Base-by-base conservation (phyloP, 2,888 invertebrate species). In the Chrysina gloriosa region DNA sequence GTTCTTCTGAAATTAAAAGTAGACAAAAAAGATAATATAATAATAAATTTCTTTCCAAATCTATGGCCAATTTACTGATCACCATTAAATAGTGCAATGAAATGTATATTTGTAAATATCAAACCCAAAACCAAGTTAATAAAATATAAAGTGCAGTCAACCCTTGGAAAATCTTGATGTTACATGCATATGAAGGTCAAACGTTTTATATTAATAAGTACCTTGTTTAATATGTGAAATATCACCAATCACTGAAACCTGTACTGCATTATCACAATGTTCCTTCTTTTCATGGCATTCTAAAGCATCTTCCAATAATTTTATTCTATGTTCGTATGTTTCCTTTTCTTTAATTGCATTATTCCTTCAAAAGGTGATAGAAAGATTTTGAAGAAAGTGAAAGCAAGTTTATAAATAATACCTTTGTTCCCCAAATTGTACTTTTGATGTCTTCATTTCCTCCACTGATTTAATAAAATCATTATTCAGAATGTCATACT, bases 231-330 rank as follows among this genome's bases (percentile, higher is more conserved):
- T 42, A 16, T 47, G 31, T 16, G 19, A 19, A 14, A 27, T 36
- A 11, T 63, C 52, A 11, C 31, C 19, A 65, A 67, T 45, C 1
- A 64, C 31, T 11, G 72, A 70, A 5, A 69, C 67, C 64, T 72
- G 72, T 3, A 66, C 68, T 4, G 68, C 65, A 61, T 36, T 61
- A 29, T 72, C 69, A 21, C 39, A 29, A 6, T 63, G 65, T 19
- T 63, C 39, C 61, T 52, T 68, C 11, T 27, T 67, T 58, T 72
- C 56, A 21, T 54, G 50, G n/a, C 54, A 36, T 5, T 31, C 27
- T 14, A 65, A 29, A 25, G 63, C n/a, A 9, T 27, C 50, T 58
- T 72, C 45, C 14, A 71, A 47, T 6, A 65, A 31, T 58, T 61
- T 63, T 14, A 71, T 69, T 58, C 66, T 63, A 34, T 48, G 11